A percentile compares a stretch with the other conserved stretches of the same genome.
phyloP scores from a whole-genome alignment of 2,113 vertebrate genomes.

The Amblyopsis rosae region DNA sequence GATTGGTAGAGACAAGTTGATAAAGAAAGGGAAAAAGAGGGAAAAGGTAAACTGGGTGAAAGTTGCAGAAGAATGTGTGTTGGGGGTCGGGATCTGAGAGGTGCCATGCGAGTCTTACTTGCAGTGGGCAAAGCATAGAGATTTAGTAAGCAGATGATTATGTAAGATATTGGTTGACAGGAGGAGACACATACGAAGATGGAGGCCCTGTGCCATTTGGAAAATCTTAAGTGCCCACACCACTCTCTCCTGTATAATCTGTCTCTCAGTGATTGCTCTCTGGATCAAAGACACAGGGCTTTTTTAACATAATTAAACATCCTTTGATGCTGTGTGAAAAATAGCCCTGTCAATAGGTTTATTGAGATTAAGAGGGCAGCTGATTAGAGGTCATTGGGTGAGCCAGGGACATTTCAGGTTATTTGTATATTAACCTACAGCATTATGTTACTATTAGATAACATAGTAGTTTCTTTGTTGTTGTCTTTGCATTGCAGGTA shows the following conservation, averaged over 20 bases:
- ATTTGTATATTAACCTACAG: background rate
- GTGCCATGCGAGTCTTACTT: constrained; percentile 15
- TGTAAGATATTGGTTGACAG: constrained; percentile 46
- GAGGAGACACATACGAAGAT: constrained; percentile 41
- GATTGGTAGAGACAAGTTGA: constrained; percentile 37
- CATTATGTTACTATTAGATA: background rate
- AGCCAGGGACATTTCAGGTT: constrained; percentile 2
- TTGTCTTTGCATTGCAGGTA: background rate
- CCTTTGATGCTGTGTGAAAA: constrained; percentile 15
- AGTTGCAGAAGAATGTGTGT: background rate
- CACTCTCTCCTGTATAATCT: constrained; percentile 39
- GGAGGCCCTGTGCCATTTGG: constrained; percentile 37
- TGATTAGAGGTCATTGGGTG: too few species aligned
- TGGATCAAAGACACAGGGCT: constrained; percentile 42
- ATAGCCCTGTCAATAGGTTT: constrained; percentile 7
- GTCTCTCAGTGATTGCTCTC: constrained; percentile 31
- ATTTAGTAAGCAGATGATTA: constrained; percentile 57
- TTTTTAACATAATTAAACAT: constrained; percentile 47
- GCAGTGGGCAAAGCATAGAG: constrained; percentile 29
- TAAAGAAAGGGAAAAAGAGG: constrained; percentile 11
- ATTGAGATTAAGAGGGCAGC: background rate
- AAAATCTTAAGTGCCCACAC: constrained; percentile 45
- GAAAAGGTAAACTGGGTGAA: too few species aligned
- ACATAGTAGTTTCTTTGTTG: background rate
- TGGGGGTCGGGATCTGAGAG: background rate